phyloP scores from a whole-genome alignment of 1,140 invertebrate genomes.

The Cydia pomonella region DNA sequence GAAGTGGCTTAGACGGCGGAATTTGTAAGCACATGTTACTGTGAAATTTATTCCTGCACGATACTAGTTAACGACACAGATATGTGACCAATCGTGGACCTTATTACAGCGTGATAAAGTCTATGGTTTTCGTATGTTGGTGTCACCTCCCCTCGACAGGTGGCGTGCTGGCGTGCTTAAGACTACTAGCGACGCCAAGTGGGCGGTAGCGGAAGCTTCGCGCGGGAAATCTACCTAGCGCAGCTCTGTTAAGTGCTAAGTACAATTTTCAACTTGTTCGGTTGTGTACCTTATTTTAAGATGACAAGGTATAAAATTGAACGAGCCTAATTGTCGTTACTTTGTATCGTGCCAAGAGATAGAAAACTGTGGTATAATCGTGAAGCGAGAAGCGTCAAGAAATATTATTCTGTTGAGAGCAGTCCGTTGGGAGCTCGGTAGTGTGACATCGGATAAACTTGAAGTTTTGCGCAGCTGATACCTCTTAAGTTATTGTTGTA shows the following conservation, averaged over 20 bases:
- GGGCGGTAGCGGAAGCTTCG: neutral
- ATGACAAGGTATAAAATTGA: neutral
- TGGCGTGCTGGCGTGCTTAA: constrained; percentile 49
- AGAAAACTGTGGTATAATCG: constrained; percentile 1
- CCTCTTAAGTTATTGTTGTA: neutral
- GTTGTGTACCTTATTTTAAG: neutral
- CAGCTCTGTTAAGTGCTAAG: neutral
- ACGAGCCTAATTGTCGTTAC: neutral
- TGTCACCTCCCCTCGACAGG: constrained; percentile 51
- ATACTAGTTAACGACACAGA: neutral
- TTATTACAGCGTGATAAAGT: neutral
- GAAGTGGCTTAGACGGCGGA: constrained; percentile 45
- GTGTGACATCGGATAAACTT: constrained; percentile 1
- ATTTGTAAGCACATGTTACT: constrained; percentile 44
- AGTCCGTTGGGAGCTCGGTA: constrained; percentile 9
- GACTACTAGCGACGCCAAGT: constrained; percentile 9
- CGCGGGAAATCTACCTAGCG: neutral
- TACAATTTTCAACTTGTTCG: neutral
- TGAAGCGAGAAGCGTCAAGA: constrained; percentile 6
- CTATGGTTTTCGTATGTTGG: neutral
- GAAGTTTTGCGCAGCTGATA: constrained; percentile 7
- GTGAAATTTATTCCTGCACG: constrained; percentile 43
- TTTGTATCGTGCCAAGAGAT: neutral
- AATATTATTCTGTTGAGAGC: constrained; percentile 3
- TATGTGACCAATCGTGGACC: neutral